Evolutionary conservation across 2,797 vertebrate species (phyloP).

Genomic region (Microcaecilia unicolor): DNA sequence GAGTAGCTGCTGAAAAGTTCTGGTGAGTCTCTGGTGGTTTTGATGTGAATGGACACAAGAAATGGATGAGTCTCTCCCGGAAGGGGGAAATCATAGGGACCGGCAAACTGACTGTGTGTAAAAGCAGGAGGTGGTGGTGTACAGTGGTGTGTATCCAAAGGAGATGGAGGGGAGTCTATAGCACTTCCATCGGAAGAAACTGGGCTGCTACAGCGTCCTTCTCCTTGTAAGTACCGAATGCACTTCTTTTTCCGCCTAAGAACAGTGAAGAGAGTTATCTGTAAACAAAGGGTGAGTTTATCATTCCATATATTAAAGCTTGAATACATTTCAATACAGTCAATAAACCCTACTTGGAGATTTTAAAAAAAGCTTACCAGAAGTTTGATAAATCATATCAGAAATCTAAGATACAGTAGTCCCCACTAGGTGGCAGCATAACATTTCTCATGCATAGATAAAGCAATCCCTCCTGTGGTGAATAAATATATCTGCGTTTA

Average conservation of each 20-base stretch:
- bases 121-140: conserved; percentile 33
- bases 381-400: too few relatives aligned
- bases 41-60: conserved; percentile 34
- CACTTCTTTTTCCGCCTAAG: conserved; percentile 99
- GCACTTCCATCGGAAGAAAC: conserved; percentile 97
- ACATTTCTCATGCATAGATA: too few relatives aligned
- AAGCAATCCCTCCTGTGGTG: too few relatives aligned
- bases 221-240: conserved; percentile 97
- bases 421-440: neutral
- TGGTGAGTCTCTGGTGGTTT: conserved; percentile 30
- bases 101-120: conserved; percentile 57
- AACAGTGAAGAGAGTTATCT: conserved; percentile 90
- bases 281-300: conserved; percentile 83
- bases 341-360: neutral
- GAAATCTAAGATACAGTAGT: neutral
- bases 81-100: conserved; percentile 34
- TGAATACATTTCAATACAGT: neutral
- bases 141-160: conserved; percentile 48
- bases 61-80: conserved; percentile 33
- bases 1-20: conserved; percentile 50
- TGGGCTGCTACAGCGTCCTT: conserved; percentile 89
- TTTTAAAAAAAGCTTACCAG: too few relatives aligned
- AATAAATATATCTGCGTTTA: too few relatives aligned
- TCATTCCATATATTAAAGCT: conserved; percentile 55
- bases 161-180: conserved; percentile 84